Conservation (phyloP, 2,888 invertebrate genomes). For the Diplolepis rosae region DNA sequence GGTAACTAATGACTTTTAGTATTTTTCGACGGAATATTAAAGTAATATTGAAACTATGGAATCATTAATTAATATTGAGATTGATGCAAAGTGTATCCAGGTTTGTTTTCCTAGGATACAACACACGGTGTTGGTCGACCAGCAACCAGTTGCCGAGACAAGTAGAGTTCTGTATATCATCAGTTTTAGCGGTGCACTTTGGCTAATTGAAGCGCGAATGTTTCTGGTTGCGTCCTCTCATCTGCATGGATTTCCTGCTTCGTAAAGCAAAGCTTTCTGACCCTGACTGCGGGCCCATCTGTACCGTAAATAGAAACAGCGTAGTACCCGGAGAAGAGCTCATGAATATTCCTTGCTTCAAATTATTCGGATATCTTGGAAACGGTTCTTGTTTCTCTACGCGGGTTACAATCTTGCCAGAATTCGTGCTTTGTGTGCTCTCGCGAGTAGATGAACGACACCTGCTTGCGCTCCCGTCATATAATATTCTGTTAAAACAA, state of each 20-base stretch:
- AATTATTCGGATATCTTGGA: slow-evolving; percentile 64
- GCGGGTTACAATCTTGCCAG: slow-evolving; percentile 1
- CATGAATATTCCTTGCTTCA: slow-evolving; percentile 69
- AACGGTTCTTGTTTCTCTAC: slow-evolving; percentile 23
- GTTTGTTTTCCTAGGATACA: not conserved
- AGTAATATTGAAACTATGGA: no score
- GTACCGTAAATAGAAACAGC: slow-evolving; percentile 61
- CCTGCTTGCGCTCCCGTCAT: not conserved
- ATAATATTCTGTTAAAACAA: not conserved
- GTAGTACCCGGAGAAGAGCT: slow-evolving; percentile 59
- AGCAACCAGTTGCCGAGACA: slow-evolving; percentile 47
- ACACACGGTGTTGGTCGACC: not conserved
- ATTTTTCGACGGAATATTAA: no score
- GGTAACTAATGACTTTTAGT: no score
- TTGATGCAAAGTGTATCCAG: not conserved
- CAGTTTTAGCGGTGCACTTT: slow-evolving; percentile 59
- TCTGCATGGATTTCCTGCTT: slow-evolving; percentile 69
- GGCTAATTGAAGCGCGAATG: slow-evolving; percentile 68
- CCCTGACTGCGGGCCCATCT: slow-evolving; percentile 55
- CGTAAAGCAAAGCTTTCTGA: slow-evolving; percentile 64
- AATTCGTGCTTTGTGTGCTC: not conserved
- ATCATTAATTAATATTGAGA: no score
- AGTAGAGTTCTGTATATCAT: slow-evolving; percentile 46
- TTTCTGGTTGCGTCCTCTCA: slow-evolving; percentile 62
- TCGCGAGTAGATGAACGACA: not conserved